Evolutionary conservation across 2,113 vertebrate species (phyloP).

Genomic region (Gymnocephalus cernua): DNA sequence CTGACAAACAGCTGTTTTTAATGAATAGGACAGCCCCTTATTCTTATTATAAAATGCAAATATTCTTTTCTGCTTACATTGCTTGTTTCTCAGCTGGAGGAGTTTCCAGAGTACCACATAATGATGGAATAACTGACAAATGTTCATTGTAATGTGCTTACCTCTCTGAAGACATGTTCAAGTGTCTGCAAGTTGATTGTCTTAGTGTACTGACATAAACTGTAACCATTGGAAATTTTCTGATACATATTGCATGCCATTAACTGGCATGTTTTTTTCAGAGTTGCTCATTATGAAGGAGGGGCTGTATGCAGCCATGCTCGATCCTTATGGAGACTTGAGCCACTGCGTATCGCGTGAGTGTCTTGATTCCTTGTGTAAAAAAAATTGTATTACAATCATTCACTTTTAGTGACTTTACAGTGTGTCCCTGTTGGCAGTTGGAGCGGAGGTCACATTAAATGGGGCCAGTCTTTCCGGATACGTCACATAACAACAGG

Average conservation of each 20-base stretch:
- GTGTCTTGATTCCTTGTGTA: conserved; percentile 6
- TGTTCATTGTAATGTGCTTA: not conserved
- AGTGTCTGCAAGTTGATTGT: not conserved
- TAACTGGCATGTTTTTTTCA: conserved; percentile 57
- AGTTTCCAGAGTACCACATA: not conserved
- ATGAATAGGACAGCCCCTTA: not conserved
- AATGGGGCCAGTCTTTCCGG: conserved; percentile 93
- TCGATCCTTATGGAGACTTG: conserved; percentile 93
- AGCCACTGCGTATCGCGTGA: conserved; percentile 91
- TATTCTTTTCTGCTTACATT: not conserved
- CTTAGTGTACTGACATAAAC: not conserved
- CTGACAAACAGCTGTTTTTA: not conserved
- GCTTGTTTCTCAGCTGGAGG: not conserved
- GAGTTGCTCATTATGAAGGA: conserved; percentile 92
- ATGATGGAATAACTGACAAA: not conserved
- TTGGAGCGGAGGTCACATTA: conserved; percentile 93
- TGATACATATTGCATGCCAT: not conserved
- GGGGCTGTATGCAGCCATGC: conserved; percentile 92
- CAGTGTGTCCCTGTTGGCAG: conserved; percentile 51
- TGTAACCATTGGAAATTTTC: not conserved
- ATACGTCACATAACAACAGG: conserved; percentile 94
- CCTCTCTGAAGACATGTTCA: not conserved
- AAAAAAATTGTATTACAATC: not conserved
- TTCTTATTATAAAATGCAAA: not conserved
- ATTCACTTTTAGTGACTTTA: not conserved